Percentiles rank a stretch among this genome's conserved stretches.
Evolutionary conservation across 1,140 invertebrate genomes (phyloP).

Genomic region (Sweltsa coloradensis): DNA sequence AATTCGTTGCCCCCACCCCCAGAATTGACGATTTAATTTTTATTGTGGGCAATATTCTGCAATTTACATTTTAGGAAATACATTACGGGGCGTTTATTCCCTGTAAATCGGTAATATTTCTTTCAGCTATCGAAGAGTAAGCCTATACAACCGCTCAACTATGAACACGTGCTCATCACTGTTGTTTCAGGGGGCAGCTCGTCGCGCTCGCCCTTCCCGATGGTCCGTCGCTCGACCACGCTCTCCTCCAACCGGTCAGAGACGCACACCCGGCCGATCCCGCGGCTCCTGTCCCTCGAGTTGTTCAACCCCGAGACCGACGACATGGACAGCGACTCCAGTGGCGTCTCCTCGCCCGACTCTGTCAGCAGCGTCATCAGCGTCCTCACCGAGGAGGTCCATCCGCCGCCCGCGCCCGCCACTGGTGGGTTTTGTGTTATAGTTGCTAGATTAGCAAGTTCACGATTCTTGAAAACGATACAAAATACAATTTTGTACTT

Average conservation of each 20-base stretch:
- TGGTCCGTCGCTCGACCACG: conserved; percentile 11
- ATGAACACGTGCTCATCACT: neutral
- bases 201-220: conserved; percentile 10
- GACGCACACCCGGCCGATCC: conserved; percentile 40
- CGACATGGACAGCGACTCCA: conserved; percentile 79
- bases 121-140: too few relatives aligned
- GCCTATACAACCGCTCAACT: too few relatives aligned
- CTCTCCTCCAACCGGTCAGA: conserved; percentile 32
- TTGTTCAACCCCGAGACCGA: conserved; percentile 83
- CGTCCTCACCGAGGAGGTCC: conserved; percentile 28
- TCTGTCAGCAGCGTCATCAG: conserved; percentile 76
- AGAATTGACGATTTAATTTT: too few relatives aligned
- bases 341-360: conserved; percentile 73
- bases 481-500: too few relatives aligned
- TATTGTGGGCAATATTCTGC: too few relatives aligned
- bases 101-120: too few relatives aligned
- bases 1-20: too few relatives aligned
- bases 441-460: too few relatives aligned
- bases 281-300: conserved; percentile 64
- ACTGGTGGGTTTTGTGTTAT: too few relatives aligned
- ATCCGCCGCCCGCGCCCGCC: neutral
- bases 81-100: too few relatives aligned
- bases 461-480: too few relatives aligned
- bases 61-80: too few relatives aligned
- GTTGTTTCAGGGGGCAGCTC: neutral